These are phyloP conservation scores for Drosophila atripex DNA, from an alignment of 2,888 invertebrate species.

Conservation along the genomic window DNA sequence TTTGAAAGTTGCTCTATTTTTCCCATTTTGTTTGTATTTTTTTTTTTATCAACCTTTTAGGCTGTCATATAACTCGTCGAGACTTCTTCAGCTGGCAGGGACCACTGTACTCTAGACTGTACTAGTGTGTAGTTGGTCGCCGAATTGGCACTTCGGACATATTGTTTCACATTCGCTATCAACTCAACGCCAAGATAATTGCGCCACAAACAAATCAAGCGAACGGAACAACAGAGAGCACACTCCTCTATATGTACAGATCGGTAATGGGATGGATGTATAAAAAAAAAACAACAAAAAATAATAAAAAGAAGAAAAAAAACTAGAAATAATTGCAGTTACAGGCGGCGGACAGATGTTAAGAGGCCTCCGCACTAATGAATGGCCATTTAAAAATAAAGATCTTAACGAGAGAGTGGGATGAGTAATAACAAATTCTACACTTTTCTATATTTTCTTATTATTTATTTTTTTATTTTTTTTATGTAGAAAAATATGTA, in stretches of 20 bases:
- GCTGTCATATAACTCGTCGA: not conserved
- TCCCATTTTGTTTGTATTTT: not conserved
- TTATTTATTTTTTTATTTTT: no score
- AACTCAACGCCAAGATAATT: slow-evolving; percentile 32
- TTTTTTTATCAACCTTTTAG: slow-evolving; percentile 5
- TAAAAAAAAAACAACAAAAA: no score
- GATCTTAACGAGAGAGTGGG: slow-evolving; percentile 15
- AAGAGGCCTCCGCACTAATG: slow-evolving; percentile 3
- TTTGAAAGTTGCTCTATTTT: no score
- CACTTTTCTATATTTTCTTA: not conserved
- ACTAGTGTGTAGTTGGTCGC: not conserved
- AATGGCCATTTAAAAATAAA: slow-evolving; percentile 17
- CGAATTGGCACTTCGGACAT: slow-evolving; percentile 26
- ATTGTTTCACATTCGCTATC: slow-evolving; percentile 27
- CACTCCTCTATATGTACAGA: not conserved
- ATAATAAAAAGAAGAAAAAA: not conserved
- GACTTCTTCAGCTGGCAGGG: not conserved
- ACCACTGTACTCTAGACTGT: not conserved
- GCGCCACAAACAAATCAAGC: slow-evolving; percentile 28
- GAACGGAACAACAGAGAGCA: slow-evolving; percentile 9
- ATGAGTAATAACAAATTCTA: not conserved
- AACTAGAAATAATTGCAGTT: slow-evolving; percentile 26
- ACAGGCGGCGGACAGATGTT: not conserved
- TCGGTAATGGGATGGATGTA: not conserved
- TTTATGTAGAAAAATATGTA: not conserved